These are phyloP conservation scores for Drosophila ochracea DNA, from an alignment of 2,888 invertebrate species.

Conservation along the genomic window DNA sequence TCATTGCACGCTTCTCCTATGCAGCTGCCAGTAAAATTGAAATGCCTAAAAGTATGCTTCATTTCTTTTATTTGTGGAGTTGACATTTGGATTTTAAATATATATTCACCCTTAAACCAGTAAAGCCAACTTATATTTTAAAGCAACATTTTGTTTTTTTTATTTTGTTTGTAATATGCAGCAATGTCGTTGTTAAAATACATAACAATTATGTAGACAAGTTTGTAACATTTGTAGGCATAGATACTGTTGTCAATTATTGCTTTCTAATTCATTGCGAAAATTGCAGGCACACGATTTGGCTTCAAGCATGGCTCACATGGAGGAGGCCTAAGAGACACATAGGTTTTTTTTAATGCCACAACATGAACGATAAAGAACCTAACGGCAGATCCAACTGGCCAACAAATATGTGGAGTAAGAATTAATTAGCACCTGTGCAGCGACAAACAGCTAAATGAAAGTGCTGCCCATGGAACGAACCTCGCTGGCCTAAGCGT, in stretches of 20 bases:
- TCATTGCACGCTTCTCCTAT: no score
- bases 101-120: not conserved
- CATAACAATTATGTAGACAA: not conserved
- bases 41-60: not conserved
- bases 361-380: constrained; percentile 40
- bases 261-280: constrained; percentile 60
- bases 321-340: not conserved
- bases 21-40: not conserved
- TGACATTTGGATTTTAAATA: not conserved
- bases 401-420: constrained; percentile 69
- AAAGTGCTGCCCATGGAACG: constrained; percentile 63
- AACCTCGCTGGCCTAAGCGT: not conserved
- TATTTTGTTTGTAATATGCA: not conserved
- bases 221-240: not conserved
- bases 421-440: constrained; percentile 72
- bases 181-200: not conserved
- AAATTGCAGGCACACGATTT: constrained; percentile 65
- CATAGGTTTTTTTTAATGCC: not conserved
- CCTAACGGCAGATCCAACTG: constrained; percentile 62
- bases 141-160: not conserved
- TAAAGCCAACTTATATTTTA: not conserved
- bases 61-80: not conserved
- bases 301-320: not conserved
- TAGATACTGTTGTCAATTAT: constrained; percentile 10
- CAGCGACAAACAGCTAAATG: constrained; percentile 63